Percentiles rank a stretch among this genome's conserved stretches.
Evolutionary conservation across 2,113 vertebrate genomes (phyloP).

Genomic region (Lathamus discolor): DNA sequence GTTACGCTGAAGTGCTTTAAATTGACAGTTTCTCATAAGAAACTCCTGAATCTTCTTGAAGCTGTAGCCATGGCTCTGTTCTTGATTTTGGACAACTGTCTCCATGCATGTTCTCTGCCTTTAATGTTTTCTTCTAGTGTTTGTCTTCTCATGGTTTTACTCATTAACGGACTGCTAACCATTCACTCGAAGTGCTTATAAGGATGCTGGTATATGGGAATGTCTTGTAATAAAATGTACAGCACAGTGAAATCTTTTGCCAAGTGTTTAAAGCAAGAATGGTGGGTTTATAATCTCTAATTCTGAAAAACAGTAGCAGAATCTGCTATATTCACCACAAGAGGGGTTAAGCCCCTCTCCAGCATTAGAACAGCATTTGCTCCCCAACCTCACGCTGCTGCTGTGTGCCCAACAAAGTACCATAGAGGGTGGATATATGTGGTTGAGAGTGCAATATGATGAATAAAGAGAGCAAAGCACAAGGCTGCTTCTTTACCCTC

Average conservation of each 20-base stretch:
- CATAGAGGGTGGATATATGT: accelerated
- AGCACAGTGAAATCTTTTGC: neutral
- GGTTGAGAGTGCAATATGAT: neutral
- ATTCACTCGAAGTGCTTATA: neutral
- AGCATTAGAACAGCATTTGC: neutral
- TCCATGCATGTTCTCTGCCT: neutral
- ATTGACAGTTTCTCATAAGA: neutral
- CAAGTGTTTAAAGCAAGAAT: neutral
- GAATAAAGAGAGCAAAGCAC: neutral
- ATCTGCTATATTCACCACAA: neutral
- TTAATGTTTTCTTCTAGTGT: neutral
- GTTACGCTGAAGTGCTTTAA: neutral
- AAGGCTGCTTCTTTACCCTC: neutral
- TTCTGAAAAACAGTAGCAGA: neutral
- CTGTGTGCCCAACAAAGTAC: neutral
- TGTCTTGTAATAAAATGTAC: neutral
- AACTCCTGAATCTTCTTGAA: neutral
- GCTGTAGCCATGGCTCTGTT: neutral
- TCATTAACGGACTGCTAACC: neutral
- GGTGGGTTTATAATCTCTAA: neutral
- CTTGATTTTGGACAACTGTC: neutral
- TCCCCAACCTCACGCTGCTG: neutral
- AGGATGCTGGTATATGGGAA: neutral
- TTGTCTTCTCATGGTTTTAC: neutral
- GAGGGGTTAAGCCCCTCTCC: neutral